Percentiles rank a stretch among this genome's conserved stretches.
These are phyloP conservation scores for Opisthocomus hoazin DNA, from an alignment of 2,113 vertebrate species.

Conservation along the genomic window DNA sequence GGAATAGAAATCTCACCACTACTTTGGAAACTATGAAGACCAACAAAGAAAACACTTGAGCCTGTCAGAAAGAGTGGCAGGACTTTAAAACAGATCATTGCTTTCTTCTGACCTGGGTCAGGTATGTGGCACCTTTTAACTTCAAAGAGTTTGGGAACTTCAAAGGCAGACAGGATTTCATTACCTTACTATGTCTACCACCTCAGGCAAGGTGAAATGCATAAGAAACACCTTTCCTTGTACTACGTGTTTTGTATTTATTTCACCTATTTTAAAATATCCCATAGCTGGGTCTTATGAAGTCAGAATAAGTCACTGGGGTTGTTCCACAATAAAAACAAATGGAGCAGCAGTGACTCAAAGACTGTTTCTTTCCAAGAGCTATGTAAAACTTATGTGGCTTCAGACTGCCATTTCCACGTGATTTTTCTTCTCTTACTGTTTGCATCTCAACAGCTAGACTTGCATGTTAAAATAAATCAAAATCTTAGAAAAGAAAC, in stretches of 20 bases:
- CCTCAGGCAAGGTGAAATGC: neutral
- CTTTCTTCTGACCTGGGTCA: neutral
- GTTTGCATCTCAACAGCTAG: neutral
- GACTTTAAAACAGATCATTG: neutral
- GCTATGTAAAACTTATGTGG: neutral
- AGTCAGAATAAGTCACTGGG: neutral
- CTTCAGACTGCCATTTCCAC: neutral
- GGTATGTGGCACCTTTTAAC: neutral
- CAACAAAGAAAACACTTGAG: neutral
- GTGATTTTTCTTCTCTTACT: neutral
- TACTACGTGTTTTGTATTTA: neutral
- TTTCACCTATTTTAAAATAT: neutral
- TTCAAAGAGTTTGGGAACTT: neutral
- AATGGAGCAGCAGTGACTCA: neutral
- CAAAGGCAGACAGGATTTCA: neutral
- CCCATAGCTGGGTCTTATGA: neutral
- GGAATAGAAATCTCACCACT: neutral
- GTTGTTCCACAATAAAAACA: neutral
- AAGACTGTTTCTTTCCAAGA: neutral
- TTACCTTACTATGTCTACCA: neutral
- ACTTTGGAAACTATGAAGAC: neutral
- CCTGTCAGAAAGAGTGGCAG: neutral
- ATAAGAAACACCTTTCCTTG: neutral
- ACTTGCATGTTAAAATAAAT: neutral
- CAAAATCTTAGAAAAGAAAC: neutral